phyloP scores from a whole-genome alignment of 2,888 invertebrate species.

The Rhopalosiphum nymphaeae region DNA sequence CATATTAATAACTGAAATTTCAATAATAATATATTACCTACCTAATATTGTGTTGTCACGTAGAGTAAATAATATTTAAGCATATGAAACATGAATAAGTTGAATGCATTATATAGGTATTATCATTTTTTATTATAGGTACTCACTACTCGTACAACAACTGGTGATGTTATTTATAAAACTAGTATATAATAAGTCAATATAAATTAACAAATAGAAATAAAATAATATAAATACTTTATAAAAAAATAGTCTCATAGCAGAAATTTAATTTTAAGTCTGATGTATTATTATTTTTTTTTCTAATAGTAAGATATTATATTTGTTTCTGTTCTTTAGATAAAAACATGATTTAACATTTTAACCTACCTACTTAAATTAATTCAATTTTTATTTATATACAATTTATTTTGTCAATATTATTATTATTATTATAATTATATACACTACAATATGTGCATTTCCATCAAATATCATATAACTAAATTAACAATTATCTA shows the following conservation, averaged over 20 bases:
- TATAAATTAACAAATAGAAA: background rate
- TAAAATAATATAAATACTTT: background rate
- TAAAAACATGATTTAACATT: constrained; percentile 3
- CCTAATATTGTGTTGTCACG: background rate
- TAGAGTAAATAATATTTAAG: background rate
- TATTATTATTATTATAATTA: background rate
- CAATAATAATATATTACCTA: background rate
- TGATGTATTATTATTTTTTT: no score
- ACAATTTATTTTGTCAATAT: background rate
- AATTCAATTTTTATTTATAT: background rate
- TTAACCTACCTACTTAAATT: background rate
- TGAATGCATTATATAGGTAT: background rate
- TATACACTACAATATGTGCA: no score
- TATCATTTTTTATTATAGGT: background rate
- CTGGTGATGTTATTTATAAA: background rate
- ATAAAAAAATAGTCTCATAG: no score
- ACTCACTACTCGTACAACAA: background rate
- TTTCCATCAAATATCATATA: no score
- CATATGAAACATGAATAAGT: background rate
- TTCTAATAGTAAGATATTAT: background rate
- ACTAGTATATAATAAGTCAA: background rate
- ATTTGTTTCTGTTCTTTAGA: background rate
- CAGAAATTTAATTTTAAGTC: no score
- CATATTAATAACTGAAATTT: background rate
- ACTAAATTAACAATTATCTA: background rate